Evolutionary conservation across 2,888 invertebrate species (phyloP).

Genomic region (Cecidostiba fungosa): DNA sequence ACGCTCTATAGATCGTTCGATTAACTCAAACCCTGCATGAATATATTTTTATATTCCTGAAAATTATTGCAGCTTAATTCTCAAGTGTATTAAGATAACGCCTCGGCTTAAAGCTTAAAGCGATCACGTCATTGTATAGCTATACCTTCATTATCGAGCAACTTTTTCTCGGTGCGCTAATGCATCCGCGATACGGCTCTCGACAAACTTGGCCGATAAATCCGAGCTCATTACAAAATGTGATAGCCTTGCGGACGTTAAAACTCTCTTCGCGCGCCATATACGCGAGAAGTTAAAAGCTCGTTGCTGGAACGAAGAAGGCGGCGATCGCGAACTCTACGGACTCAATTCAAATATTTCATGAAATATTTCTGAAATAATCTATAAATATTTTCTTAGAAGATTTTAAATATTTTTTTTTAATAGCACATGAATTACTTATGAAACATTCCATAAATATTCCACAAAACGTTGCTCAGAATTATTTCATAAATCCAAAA

Average conservation of each 20-base stretch:
- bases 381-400: no score
- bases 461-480: no score
- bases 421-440: no score
- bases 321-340: no score
- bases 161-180: neutral
- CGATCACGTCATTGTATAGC: neutral
- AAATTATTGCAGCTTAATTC: neutral
- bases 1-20: neutral
- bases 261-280: neutral
- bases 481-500: no score
- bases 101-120: neutral
- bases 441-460: no score
- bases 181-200: constrained; percentile 8
- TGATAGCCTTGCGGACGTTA: constrained; percentile 1
- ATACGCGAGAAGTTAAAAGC: neutral
- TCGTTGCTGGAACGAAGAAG: neutral
- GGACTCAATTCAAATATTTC: no score
- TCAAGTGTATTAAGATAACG: neutral
- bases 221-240: constrained; percentile 34
- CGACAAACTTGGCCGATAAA: constrained; percentile 29
- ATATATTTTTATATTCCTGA: neutral
- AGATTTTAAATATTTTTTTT: no score
- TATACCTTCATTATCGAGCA: neutral
- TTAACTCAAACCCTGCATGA: neutral
- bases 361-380: no score